Base-by-base conservation (phyloP, 2,888 invertebrate species). In the Dryococelus australis region DNA sequence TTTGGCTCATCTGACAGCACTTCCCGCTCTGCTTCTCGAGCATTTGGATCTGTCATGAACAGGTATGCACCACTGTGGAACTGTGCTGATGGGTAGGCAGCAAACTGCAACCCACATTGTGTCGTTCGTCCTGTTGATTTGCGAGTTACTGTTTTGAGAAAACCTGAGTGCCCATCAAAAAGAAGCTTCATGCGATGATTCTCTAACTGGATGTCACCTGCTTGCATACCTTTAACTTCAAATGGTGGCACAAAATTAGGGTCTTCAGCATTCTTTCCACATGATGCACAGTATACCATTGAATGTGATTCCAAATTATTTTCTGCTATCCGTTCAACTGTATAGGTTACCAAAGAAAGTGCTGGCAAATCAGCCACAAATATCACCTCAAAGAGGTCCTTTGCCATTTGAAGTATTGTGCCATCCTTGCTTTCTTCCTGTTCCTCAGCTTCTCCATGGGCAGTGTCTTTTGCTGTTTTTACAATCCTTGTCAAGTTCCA, bases 31-130 rank as follows among this genome's bases (percentile, higher is more conserved):
- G 96, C 96, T 78, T 98, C 96, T 28, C 96, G 95, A 85, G 97
- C 95, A 90, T 97, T 97, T 0, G 97, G 98, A 94, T 98, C 98
- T 0, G 97, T 97, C 94, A 97, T 96, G 91, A 99, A 99, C 0
- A 99, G 94, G 91, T 99, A 99, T 0, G 99, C 99, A 0, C 99
- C 99, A 20, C 98, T 98, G 92, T 98, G 97, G 91, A 97, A 96
- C 91, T 98, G 98, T 0, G 97, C 97, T 88, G 98, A 98, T 80
- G 96, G 95, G 91, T 99, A 99, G 0, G 98, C 97, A 0, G 97
- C 96, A 91, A 98, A 98, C 90, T 96, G 96, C 86, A 98, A 94
- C 43, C 95, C 95, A 89, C 97, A 96, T 80, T 96, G 96, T 92
- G 96, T 96, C 43, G 95, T 95, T 90, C 95, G 95, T 0, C 96